Percentiles rank a stretch among this genome's conserved stretches.
Conservation (phyloP, 2,797 vertebrate species). For the Dendrocincla fuliginosa region DNA sequence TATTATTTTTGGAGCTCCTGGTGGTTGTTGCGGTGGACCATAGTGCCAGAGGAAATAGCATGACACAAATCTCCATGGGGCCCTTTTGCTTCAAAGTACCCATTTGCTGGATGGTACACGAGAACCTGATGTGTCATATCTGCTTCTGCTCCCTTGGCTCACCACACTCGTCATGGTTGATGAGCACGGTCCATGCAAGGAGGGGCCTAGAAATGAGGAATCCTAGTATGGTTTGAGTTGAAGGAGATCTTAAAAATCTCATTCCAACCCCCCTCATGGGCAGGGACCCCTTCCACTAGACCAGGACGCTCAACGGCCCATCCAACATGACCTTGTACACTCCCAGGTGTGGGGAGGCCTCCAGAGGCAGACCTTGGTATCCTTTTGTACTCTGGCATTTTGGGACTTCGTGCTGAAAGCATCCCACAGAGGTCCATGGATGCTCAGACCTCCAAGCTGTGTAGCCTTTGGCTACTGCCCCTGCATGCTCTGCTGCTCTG, state of each 20-base stretch:
- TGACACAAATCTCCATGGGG: fast-evolving
- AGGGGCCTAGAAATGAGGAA: neutral
- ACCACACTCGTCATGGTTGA: fast-evolving
- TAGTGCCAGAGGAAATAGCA: neutral
- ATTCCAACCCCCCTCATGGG: neutral
- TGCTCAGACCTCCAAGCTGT: neutral
- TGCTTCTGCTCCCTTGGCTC: neutral
- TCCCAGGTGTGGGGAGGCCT: neutral
- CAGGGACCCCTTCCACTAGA: neutral
- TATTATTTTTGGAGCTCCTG: neutral
- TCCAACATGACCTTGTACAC: neutral
- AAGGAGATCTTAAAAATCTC: neutral
- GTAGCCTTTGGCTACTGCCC: neutral
- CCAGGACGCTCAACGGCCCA: neutral
- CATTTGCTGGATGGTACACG: neutral
- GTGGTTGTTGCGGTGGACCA: neutral
- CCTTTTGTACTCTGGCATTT: neutral
- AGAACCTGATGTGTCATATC: neutral
- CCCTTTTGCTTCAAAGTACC: neutral
- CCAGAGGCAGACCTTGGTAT: neutral
- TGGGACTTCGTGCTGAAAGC: neutral
- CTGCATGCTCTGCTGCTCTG: neutral
- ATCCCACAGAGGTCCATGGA: neutral
- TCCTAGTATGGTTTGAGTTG: neutral
- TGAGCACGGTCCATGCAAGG: neutral